Conservation (phyloP, 2,888 invertebrate genomes). For the Chrysotoxum bicinctum region DNA sequence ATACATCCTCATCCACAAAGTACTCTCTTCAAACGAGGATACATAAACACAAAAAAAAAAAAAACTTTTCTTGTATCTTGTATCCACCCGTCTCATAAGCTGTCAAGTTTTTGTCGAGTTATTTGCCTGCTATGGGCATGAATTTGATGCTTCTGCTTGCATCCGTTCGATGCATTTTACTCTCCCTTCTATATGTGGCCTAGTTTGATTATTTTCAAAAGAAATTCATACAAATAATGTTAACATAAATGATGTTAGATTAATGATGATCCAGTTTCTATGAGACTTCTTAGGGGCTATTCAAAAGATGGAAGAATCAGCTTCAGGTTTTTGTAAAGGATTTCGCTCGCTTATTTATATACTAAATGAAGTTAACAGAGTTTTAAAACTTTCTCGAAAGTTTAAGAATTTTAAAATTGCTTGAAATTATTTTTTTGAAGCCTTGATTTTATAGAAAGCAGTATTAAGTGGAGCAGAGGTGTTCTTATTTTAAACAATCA, state of each 20-base stretch:
- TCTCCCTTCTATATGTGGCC: neutral
- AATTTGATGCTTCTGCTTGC: constrained; percentile 10
- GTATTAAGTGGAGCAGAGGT: neutral
- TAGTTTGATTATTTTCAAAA: constrained; percentile 5
- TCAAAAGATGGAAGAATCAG: no score
- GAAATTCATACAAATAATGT: constrained; percentile 12
- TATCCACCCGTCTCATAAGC: constrained; percentile 12
- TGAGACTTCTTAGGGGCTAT: neutral
- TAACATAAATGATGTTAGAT: constrained; percentile 18
- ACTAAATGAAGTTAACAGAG: neutral
- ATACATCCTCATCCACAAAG: neutral
- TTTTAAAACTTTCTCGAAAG: neutral
- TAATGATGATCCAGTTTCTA: constrained; percentile 15
- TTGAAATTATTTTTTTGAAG: neutral
- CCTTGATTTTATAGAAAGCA: neutral
- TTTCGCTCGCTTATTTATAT: no score
- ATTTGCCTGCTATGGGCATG: constrained; percentile 22
- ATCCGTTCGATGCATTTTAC: neutral
- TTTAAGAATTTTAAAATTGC: neutral
- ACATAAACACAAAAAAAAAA: neutral
- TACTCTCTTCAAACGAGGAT: neutral
- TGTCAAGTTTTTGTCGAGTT: constrained; percentile 24
- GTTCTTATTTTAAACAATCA: no score
- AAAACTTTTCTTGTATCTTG: neutral
- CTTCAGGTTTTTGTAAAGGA: no score